Evolutionary conservation across 2,888 invertebrate genomes (phyloP).

Genomic region (Dryococelus australis): DNA sequence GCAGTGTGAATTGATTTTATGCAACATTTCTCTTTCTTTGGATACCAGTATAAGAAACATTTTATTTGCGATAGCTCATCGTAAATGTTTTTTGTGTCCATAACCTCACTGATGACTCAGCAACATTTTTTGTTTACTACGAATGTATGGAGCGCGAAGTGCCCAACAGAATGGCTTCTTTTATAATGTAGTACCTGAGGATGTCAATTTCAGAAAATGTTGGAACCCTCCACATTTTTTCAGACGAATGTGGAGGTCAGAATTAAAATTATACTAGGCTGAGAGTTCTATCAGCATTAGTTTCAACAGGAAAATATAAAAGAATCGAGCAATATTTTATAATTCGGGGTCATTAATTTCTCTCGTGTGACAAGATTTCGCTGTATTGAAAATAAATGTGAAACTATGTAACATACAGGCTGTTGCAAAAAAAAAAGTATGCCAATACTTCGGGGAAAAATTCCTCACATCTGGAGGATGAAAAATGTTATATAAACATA

Average conservation of each 20-base stretch:
- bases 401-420: too few relatives aligned
- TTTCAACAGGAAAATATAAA: background rate
- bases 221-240: constrained; percentile 26
- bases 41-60: constrained; percentile 52
- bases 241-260: background rate
- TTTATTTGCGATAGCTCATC: constrained; percentile 50
- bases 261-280: background rate
- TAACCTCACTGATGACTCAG: constrained; percentile 44
- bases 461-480: too few relatives aligned
- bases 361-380: too few relatives aligned
- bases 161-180: constrained; percentile 39
- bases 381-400: too few relatives aligned
- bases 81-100: constrained; percentile 44
- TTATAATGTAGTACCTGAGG: constrained; percentile 32
- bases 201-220: constrained; percentile 29
- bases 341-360: too few relatives aligned
- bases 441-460: too few relatives aligned
- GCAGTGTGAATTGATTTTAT: constrained; percentile 48
- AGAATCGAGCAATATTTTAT: too few relatives aligned
- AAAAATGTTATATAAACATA: too few relatives aligned
- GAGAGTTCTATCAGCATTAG: constrained; percentile 18
- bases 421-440: too few relatives aligned
- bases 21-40: constrained; percentile 49
- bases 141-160: constrained; percentile 43
- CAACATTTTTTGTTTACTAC: constrained; percentile 44